phyloP scores from a whole-genome alignment of 2,797 vertebrate genomes.

The Oceanodroma leucorhoa region DNA sequence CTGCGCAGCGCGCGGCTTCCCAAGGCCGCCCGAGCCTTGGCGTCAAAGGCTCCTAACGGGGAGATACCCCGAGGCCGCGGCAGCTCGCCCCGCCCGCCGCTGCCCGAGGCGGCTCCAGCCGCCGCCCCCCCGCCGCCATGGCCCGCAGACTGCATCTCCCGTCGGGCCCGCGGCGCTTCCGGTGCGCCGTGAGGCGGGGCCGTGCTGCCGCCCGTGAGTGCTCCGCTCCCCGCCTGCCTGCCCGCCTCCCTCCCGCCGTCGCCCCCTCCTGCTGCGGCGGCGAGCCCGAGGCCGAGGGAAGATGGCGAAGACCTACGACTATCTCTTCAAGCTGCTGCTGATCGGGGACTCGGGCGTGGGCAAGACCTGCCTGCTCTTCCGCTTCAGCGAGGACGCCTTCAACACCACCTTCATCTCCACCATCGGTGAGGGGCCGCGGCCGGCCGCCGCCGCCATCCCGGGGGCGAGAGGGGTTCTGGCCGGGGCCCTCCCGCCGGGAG shows the following conservation, averaged over 20 bases:
- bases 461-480: neutral
- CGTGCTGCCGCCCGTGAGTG: neutral
- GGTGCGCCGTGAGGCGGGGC: neutral
- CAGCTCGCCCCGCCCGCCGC: neutral
- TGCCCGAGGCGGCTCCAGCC: neutral
- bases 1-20: no score
- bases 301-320: conserved; percentile 98
- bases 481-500: neutral
- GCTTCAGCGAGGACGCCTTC: conserved; percentile 97
- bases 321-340: conserved; percentile 95
- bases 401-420: conserved; percentile 98
- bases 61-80: rapidly evolving
- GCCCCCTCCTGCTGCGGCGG: conserved; percentile 24
- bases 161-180: neutral
- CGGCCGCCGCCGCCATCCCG: neutral
- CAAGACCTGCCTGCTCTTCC: conserved; percentile 95
- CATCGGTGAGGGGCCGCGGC: conserved; percentile 85
- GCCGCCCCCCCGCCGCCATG: no score
- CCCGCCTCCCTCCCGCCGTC: neutral
- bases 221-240: neutral
- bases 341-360: conserved; percentile 97
- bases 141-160: neutral
- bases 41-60: neutral
- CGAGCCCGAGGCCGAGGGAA: conserved; percentile 67
- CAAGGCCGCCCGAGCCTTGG: no score